Base-by-base conservation (phyloP, 2,888 invertebrate species). In the Plutella xylostella region DNA sequence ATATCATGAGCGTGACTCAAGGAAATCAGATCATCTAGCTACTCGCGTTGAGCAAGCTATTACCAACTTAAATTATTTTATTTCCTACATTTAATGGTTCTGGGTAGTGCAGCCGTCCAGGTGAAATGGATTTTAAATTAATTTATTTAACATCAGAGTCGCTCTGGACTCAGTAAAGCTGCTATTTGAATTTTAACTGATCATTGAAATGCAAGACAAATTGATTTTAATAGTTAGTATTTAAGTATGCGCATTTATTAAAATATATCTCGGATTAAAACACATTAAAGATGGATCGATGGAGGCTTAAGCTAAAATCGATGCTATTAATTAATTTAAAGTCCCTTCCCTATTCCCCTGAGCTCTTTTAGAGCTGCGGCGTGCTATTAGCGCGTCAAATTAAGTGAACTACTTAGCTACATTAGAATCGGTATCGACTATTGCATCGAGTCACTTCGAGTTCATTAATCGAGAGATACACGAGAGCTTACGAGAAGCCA, bases 191-290 rank as follows among this genome's bases (percentile, higher is more conserved):
- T 53, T 56, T 48, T 38, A 53, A 57, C 57, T 52, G 55, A 57
- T 59, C 61, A 62, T 60, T 58, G 58, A 61, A 62, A 66, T 41
- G 30, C 41, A 41, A 41, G 14, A 68, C 66, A 66, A 67, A 70
- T 70, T 66, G 65, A 55, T 63, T 65, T 58, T 63, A 63, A 65
- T 65, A 57, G 56, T 52, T 48, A 45, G 52, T 58, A 51, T 56
- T 66, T 65, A 64, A 59, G 57, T 68, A 68, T 69, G 67, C 62
- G 65, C 68, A 70, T 68, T 62, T 64, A 65, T 63, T 65, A 65
- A 64, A 68, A 54, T 58, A 54, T 56, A 49, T 49, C 45, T 56
- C 48, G 55, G 55, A 66, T 61, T 62, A 56, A 61, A 63, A 60
- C 51, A 57, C 56, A 57, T 62, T 65, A 61, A 58, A 48, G 34